A percentile compares a stretch with the other conserved stretches of the same genome.
Conservation (phyloP, 64 coral and sea anemone species). For the Hydrozoanthus tunicans region DNA sequence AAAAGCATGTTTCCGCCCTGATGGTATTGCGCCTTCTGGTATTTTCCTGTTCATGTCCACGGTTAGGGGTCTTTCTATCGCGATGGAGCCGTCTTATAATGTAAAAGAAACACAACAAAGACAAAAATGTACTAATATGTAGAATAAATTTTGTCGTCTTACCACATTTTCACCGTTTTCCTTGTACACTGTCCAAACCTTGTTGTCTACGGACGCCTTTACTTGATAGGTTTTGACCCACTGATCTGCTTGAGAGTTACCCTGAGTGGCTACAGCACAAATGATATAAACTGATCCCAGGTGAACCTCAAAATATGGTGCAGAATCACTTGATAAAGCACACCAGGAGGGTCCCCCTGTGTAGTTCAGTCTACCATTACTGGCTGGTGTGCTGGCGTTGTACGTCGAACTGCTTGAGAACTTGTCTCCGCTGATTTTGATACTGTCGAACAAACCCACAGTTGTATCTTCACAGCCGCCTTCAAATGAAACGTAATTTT, state of each 20-base stretch:
- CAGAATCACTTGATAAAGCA: neutral
- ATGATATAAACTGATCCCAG: no score
- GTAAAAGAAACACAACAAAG: no score
- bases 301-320: neutral
- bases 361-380: no score
- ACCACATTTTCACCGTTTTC: neutral
- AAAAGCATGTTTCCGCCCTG: no score
- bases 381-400: neutral
- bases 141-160: neutral
- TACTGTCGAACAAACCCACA: neutral
- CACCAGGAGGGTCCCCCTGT: no score
- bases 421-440: neutral
- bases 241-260: no score
- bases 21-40: no score
- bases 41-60: no score
- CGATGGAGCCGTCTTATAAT: no score
- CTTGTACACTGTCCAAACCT: neutral
- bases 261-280: neutral
- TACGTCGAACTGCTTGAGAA: neutral
- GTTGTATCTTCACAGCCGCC: neutral
- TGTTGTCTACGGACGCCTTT: no score
- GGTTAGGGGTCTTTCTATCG: neutral
- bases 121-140: no score
- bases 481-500: neutral
- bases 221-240: no score